Percentiles rank a stretch among this genome's conserved stretches.
phyloP scores from a whole-genome alignment of 2,797 vertebrate genomes.

The Brachyrhaphis roseni region DNA sequence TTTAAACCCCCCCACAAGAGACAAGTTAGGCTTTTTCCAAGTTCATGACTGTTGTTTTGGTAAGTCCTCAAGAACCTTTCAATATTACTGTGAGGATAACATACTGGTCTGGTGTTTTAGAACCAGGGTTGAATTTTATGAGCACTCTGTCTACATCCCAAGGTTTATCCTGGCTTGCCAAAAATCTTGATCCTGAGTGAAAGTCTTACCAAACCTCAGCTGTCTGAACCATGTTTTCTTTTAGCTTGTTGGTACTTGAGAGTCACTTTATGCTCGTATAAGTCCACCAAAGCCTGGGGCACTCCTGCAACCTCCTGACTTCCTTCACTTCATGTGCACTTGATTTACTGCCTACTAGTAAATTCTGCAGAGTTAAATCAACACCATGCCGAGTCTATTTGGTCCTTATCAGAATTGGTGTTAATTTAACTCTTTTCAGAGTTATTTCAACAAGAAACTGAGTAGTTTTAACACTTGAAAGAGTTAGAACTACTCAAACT shows the following conservation, averaged over 20 bases:
- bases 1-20: neutral
- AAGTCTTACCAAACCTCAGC: neutral
- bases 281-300: neutral
- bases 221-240: neutral
- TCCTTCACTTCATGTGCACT: neutral
- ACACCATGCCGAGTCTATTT: no score
- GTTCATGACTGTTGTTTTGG: neutral
- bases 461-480: no score
- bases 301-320: neutral
- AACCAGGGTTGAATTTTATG: neutral
- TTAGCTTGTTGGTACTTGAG: neutral
- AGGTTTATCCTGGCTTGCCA: neutral
- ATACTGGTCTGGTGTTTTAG: neutral
- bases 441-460: no score
- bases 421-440: no score
- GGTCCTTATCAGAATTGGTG: no score
- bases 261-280: neutral
- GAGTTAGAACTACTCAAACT: no score
- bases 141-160: neutral
- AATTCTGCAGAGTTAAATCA: no score
- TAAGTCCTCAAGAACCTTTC: neutral
- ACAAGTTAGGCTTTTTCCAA: neutral
- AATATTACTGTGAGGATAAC: neutral
- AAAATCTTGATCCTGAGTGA: neutral
- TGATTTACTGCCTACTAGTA: neutral